Conservation (phyloP, 2,888 invertebrate genomes). For the Melieria picta region DNA sequence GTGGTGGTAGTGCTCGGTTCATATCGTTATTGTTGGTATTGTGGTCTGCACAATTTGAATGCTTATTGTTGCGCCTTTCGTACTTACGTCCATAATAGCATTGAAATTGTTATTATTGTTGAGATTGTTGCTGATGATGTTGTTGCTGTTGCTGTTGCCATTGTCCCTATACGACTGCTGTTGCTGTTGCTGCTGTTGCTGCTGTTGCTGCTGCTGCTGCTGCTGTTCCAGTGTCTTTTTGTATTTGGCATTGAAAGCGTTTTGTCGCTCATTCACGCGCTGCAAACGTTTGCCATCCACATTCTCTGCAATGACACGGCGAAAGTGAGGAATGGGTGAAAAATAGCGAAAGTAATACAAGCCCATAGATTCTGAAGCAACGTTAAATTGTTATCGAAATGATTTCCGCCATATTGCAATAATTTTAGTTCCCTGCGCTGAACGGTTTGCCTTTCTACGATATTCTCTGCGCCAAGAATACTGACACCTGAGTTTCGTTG, state of each 20-base stretch:
- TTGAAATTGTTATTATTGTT: slow-evolving; percentile 61
- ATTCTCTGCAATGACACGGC: slow-evolving; percentile 59
- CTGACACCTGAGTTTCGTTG: too few relatives aligned
- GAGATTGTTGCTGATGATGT: slow-evolving; percentile 55
- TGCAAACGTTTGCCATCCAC: slow-evolving; percentile 70
- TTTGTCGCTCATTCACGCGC: slow-evolving; percentile 71
- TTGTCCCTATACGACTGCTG: slow-evolving; percentile 57
- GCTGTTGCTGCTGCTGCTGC: slow-evolving; percentile 43
- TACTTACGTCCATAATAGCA: slow-evolving; percentile 63
- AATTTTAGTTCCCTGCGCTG: too few relatives aligned
- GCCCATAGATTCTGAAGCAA: neutral
- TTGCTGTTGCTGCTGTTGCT: slow-evolving; percentile 53
- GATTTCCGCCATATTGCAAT: too few relatives aligned
- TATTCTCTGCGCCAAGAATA: too few relatives aligned
- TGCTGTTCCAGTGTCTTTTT: slow-evolving; percentile 72
- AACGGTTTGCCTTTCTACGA: too few relatives aligned
- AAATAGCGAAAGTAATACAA: slow-evolving; percentile 13
- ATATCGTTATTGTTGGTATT: too few relatives aligned
- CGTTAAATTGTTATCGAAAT: neutral
- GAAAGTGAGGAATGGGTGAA: neutral
- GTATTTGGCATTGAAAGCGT: slow-evolving; percentile 72
- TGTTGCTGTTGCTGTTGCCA: slow-evolving; percentile 61
- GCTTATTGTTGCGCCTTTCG: neutral
- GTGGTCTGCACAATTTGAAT: too few relatives aligned
- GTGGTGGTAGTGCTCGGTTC: too few relatives aligned